Conservation (phyloP, 2,113 vertebrate genomes). For the Phodopus roborovskii region DNA sequence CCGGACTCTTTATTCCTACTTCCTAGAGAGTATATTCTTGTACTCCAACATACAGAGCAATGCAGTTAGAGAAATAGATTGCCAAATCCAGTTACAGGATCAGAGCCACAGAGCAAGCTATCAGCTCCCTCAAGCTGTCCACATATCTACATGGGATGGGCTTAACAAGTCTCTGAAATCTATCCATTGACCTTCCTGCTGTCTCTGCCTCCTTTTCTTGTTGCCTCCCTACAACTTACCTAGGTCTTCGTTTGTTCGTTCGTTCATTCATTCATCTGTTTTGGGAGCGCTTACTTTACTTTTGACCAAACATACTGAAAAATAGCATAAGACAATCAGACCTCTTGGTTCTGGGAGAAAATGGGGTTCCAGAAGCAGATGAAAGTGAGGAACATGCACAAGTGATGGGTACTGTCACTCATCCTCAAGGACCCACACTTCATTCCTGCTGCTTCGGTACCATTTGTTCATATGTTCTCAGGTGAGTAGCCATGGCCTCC, state of each 20-base stretch:
- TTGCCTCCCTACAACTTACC: background rate
- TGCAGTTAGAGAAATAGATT: background rate
- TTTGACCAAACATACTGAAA: background rate
- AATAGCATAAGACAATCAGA: background rate
- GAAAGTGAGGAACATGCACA: background rate
- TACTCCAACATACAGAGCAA: background rate
- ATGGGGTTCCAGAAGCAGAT: background rate
- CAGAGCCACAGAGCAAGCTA: background rate
- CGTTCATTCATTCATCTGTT: background rate
- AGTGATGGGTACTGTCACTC: background rate
- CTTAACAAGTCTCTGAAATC: background rate
- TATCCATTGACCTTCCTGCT: background rate
- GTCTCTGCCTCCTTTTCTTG: background rate
- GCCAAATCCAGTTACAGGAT: background rate
- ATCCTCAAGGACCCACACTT: background rate
- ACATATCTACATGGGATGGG: background rate
- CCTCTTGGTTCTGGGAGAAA: background rate
- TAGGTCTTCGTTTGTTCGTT: too few relatives aligned
- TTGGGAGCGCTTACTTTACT: background rate
- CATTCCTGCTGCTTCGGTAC: background rate
- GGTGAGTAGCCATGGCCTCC: background rate
- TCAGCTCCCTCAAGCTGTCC: background rate
- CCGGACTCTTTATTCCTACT: background rate
- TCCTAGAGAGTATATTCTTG: background rate
- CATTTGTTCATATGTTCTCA: background rate